Evolutionary conservation across 2,113 vertebrate species (phyloP).

Genomic region (Atlantisia rogersi): DNA sequence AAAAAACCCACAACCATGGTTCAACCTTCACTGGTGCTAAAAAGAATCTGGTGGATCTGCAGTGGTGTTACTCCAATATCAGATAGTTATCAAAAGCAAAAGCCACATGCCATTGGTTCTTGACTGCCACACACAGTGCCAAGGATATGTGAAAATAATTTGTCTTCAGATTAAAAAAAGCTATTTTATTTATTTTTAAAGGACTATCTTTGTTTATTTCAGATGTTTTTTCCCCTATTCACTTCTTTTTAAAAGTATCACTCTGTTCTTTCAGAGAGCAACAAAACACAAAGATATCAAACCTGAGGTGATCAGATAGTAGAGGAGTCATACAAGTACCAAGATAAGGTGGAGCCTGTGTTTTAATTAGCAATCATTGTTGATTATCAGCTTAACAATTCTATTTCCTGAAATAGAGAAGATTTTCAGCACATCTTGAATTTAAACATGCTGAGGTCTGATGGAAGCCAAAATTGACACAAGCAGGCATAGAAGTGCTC

Average conservation of each 20-base stretch:
- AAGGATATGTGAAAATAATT: not conserved
- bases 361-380: not conserved
- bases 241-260: not conserved
- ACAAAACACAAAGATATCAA: not conserved
- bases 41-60: not conserved
- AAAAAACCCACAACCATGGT: not conserved
- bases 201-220: not conserved
- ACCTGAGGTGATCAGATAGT: not conserved
- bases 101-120: not conserved
- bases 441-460: not conserved
- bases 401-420: not conserved
- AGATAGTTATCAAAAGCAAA: not conserved
- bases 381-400: not conserved
- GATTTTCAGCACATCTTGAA: not conserved
- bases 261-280: not conserved
- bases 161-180: not conserved
- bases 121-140: not conserved
- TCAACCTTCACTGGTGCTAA: not conserved
- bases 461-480: not conserved
- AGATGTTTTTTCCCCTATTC: not conserved
- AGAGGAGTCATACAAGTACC: not conserved
- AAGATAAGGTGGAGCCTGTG: not conserved
- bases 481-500: not conserved
- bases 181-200: not conserved
- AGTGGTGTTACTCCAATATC: not conserved